Evolutionary conservation across 2,888 invertebrate species (phyloP), one percentile per base, ranked within the genome.

Genomic region (Eilema griseolum): DNA sequence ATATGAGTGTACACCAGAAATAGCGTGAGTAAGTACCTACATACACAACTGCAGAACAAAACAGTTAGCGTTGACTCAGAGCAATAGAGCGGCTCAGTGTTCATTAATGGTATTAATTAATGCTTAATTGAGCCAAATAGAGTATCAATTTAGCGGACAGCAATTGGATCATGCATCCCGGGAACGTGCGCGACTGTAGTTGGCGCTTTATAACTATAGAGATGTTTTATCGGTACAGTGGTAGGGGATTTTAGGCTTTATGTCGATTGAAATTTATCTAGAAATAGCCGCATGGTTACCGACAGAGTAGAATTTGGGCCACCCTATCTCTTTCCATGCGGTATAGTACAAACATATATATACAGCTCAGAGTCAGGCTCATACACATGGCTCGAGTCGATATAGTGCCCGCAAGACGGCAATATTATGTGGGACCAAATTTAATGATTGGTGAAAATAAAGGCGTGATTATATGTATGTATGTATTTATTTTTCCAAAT

Each of bases 121-220:
- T 92, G 92, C 88, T 93, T 93, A 95, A 94, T 95, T 94, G 94
- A 93, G 89, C 92, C 91, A 93, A 94, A 94, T 94, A 92, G 93
- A 93, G 93, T 93, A 93, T 92, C 93, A 93, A 93, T 93, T 94
- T 93, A 93, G 93, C 90, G 88, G 86, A 90, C 90, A 87, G 81
- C 93, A 93, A 94, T 93, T 93, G 93, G 92, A 93, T 93, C 94
- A 92, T 91, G 92, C 90, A 88, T 89, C 90, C 88, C 87, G 86
- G 57, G 84, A 84, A 79, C 71, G 63, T 70, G 68, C 71, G 61
- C 66, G 61, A 52, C 11, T 67, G 37, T 59, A 61, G 59, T 62
- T 67, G 57, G 70, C 24, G 37, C 65, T 72, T 65, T 65, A 67
- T 61, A 61, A 33, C 16, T 61, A 41, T 37, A 41, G 16, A 67